Conservation (phyloP, 2,888 invertebrate species). For the Ectropis crepuscularia region DNA sequence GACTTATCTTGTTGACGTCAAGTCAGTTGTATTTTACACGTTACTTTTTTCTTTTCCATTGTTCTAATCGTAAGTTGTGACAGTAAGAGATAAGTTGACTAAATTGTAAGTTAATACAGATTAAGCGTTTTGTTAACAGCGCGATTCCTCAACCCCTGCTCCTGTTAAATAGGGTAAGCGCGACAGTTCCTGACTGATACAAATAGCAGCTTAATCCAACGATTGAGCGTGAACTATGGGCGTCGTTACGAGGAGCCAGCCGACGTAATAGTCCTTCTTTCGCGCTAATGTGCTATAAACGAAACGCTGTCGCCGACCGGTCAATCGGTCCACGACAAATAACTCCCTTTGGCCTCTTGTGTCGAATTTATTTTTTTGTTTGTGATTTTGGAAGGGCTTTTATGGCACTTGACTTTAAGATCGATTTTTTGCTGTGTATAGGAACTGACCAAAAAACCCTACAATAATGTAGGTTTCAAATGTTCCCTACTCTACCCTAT, state of each 20-base stretch:
- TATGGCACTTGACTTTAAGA: not conserved
- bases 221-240: constrained; percentile 78
- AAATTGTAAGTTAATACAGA: constrained; percentile 42
- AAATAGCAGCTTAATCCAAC: constrained; percentile 74
- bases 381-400: constrained; percentile 7
- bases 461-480: too few species aligned
- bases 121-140: constrained; percentile 57
- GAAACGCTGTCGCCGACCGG: constrained; percentile 47
- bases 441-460: too few species aligned
- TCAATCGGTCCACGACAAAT: constrained; percentile 57
- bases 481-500: too few species aligned
- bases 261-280: constrained; percentile 72
- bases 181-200: constrained; percentile 70
- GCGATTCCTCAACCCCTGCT: constrained; percentile 54
- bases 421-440: too few species aligned
- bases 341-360: constrained; percentile 32
- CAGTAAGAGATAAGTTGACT: constrained; percentile 10
- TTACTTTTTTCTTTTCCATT: too few species aligned
- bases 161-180: constrained; percentile 63
- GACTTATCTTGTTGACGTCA: too few species aligned
- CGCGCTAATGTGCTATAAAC: constrained; percentile 74
- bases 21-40: too few species aligned
- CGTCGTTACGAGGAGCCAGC: constrained; percentile 69
- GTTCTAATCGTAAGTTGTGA: too few species aligned
- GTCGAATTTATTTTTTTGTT: constrained; percentile 24